These are phyloP conservation scores for Percopsis transmontana DNA, from an alignment of 2,113 vertebrate species.

Conservation along the genomic window DNA sequence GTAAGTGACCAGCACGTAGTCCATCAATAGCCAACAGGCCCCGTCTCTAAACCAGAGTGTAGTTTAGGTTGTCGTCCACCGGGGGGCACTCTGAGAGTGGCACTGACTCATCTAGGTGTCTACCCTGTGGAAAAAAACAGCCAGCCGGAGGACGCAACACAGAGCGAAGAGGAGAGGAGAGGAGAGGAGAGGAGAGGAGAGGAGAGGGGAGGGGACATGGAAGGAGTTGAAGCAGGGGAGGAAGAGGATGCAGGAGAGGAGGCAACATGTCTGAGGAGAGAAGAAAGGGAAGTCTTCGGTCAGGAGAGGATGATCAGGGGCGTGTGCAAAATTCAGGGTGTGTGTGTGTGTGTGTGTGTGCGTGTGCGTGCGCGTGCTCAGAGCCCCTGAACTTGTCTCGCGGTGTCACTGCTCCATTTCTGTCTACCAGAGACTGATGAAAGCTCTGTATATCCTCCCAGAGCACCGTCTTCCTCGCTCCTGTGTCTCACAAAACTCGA, in stretches of 20 bases:
- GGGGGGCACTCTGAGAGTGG: constrained; percentile 71
- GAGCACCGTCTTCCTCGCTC: no score
- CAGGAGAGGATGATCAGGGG: constrained; percentile 25
- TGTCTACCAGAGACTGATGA: no score
- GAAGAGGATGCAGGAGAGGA: background rate
- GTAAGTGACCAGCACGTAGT: no score
- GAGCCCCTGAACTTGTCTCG: background rate
- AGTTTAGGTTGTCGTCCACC: constrained; percentile 52
- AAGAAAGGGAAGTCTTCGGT: constrained; percentile 8
- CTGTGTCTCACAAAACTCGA: no score
- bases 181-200: constrained; percentile 10
- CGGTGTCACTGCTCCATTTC: no score
- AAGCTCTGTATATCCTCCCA: no score
- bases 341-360: constrained; percentile 18
- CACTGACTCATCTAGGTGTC: constrained; percentile 4
- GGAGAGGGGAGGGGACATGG: no score
- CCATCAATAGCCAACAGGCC: background rate
- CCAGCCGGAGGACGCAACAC: background rate
- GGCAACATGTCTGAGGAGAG: background rate
- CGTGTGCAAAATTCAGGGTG: constrained; percentile 39
- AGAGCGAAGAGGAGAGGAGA: background rate
- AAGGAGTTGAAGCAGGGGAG: background rate
- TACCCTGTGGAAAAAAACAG: background rate
- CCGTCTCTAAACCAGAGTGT: constrained; percentile 10
- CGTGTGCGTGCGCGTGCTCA: constrained; percentile 18